These are phyloP conservation scores for Laterallus jamaicensis DNA, from an alignment of 2,113 vertebrate species.

Conservation along the genomic window DNA sequence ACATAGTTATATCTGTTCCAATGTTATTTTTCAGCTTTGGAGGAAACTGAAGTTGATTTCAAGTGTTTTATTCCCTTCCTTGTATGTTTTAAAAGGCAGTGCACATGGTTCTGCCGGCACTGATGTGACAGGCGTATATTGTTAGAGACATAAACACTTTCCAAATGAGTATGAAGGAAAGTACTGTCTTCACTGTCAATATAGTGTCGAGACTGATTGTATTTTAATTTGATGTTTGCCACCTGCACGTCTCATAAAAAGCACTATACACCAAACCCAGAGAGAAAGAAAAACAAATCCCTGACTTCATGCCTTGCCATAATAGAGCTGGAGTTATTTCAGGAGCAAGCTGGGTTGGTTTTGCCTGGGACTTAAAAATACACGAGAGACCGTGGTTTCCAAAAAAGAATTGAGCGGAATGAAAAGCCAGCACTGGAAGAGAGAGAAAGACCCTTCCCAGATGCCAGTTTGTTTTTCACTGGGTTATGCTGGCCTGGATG, in stretches of 20 bases:
- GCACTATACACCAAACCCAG: slow-evolving; percentile 15
- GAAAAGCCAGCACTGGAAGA: background rate
- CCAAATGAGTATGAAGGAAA: background rate
- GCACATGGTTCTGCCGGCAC: background rate
- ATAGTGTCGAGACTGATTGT: background rate
- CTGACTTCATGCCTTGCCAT: slow-evolving; percentile 23
- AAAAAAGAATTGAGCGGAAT: background rate
- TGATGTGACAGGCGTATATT: background rate
- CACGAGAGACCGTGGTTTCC: background rate
- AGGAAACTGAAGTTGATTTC: background rate
- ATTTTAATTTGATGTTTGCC: slow-evolving; percentile 57
- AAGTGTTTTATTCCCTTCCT: background rate
- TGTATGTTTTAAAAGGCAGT: background rate
- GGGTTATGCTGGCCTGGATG: background rate
- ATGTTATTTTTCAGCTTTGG: background rate
- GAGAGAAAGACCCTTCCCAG: background rate
- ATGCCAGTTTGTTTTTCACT: background rate
- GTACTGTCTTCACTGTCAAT: background rate
- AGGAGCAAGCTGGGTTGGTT: slow-evolving; percentile 25
- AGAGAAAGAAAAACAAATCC: slow-evolving; percentile 58
- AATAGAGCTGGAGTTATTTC: slow-evolving; percentile 48
- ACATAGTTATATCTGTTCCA: background rate
- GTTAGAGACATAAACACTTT: background rate
- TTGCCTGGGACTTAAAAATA: slow-evolving; percentile 45
- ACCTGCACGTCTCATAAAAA: slow-evolving; percentile 31